phyloP scores from a whole-genome alignment of 2,797 vertebrate genomes.

The Sebastes wilsoni region DNA sequence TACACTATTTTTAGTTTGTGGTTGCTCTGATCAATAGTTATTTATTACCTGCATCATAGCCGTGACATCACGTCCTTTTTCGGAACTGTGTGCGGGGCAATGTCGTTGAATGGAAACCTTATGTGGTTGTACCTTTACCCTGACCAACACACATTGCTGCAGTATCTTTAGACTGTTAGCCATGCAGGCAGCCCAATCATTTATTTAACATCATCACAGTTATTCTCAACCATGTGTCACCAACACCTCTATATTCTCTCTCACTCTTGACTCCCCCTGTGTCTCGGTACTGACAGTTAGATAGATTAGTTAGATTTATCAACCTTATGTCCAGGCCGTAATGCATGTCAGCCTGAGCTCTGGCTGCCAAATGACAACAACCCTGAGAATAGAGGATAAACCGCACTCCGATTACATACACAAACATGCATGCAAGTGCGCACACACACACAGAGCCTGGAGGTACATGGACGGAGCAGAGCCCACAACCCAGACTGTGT shows the following conservation, averaged over 20 bases:
- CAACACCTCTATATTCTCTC: constrained; percentile 12
- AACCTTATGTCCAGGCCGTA: constrained; percentile 39
- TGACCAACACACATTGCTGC: background rate
- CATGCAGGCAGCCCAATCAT: background rate
- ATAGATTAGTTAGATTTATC: constrained; percentile 55
- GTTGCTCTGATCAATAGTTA: background rate
- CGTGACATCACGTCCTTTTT: background rate
- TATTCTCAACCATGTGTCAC: constrained; percentile 20
- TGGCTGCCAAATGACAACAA: constrained; percentile 58
- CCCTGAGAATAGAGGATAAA: constrained; percentile 55
- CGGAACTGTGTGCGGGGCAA: background rate
- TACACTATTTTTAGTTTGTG: background rate
- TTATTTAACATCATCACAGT: constrained; percentile 24
- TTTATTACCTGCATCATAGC: background rate
- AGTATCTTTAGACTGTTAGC: constrained; percentile 18
- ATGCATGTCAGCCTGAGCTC: constrained; percentile 28
- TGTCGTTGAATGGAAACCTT: background rate
- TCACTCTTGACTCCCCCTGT: background rate
- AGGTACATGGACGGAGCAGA: background rate
- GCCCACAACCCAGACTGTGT: background rate
- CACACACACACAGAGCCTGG: background rate
- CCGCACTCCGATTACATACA: constrained; percentile 27
- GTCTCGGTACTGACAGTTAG: constrained; percentile 44
- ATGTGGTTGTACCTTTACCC: background rate
- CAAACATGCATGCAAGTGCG: background rate